Conservation (phyloP, 2,888 invertebrate species). For the Cybosia mesomella region DNA sequence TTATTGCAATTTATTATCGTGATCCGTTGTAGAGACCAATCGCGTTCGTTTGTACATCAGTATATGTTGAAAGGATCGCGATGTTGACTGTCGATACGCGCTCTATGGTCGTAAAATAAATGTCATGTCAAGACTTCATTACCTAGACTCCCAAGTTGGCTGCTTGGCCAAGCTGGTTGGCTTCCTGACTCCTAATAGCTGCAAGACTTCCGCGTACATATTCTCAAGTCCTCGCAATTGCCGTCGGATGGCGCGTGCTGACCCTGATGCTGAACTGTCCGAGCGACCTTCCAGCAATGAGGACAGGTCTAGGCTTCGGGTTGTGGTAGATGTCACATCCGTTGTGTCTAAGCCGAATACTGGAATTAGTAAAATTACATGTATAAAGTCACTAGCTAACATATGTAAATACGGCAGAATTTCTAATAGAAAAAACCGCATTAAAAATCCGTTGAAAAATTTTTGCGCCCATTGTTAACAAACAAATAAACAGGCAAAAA, state of each 20-base stretch:
- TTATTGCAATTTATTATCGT: too few species aligned
- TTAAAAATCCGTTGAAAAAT: too few species aligned
- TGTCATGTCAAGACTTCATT: background rate
- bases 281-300: constrained; percentile 92
- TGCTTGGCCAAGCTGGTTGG: constrained; percentile 64
- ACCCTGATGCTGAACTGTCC: constrained; percentile 92
- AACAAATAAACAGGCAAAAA: too few species aligned
- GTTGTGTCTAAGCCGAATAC: constrained; percentile 91
- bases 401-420: too few species aligned
- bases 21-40: too few species aligned
- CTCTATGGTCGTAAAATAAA: background rate
- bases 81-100: too few species aligned
- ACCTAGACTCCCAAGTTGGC: constrained; percentile 69
- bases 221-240: constrained; percentile 94
- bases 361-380: constrained; percentile 60
- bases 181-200: constrained; percentile 77
- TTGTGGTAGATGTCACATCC: constrained; percentile 93
- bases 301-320: constrained; percentile 91
- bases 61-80: too few species aligned
- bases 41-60: too few species aligned
- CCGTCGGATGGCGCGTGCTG: constrained; percentile 92
- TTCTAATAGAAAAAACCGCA: too few species aligned
- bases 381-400: too few species aligned
- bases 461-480: too few species aligned
- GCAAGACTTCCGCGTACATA: constrained; percentile 94